Conservation (phyloP, 2,797 vertebrate species). For the Pipistrellus nathusii region DNA sequence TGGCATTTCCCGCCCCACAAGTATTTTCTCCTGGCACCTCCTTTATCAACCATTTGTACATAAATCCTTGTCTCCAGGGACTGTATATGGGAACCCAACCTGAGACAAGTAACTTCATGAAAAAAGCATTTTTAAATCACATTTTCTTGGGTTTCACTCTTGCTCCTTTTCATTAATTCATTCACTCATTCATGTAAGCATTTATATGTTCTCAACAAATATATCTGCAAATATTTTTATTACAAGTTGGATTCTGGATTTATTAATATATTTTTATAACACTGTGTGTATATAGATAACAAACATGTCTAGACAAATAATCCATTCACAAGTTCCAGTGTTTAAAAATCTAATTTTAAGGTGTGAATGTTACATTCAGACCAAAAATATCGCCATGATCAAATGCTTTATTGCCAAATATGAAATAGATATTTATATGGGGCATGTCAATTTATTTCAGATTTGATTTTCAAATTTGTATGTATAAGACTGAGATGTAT, state of each 20-base stretch:
- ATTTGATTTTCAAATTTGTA: not conserved
- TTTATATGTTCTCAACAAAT: not conserved
- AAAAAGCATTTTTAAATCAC: not conserved
- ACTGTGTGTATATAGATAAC: not conserved
- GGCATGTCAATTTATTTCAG: not conserved
- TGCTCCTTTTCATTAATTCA: not conserved
- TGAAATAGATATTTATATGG: not conserved
- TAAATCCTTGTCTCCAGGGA: not conserved
- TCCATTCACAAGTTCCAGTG: not conserved
- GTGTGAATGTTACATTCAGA: not conserved
- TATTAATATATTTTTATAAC: not conserved
- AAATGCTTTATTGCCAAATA: slow-evolving; percentile 3
- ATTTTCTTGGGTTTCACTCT: not conserved
- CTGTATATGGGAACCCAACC: not conserved
- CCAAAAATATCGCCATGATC: not conserved
- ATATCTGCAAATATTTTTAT: not conserved
- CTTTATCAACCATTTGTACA: not conserved
- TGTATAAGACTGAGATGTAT: not conserved
- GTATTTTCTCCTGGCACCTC: not conserved
- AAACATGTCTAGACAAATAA: not conserved
- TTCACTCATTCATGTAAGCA: not conserved
- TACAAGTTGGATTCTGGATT: not conserved
- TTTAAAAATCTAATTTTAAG: slow-evolving; percentile 27
- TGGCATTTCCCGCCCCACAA: not conserved
- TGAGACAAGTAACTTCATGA: not conserved